Evolutionary conservation across 2,113 vertebrate species (phyloP).

Genomic region (Thunnus maccoyii): DNA sequence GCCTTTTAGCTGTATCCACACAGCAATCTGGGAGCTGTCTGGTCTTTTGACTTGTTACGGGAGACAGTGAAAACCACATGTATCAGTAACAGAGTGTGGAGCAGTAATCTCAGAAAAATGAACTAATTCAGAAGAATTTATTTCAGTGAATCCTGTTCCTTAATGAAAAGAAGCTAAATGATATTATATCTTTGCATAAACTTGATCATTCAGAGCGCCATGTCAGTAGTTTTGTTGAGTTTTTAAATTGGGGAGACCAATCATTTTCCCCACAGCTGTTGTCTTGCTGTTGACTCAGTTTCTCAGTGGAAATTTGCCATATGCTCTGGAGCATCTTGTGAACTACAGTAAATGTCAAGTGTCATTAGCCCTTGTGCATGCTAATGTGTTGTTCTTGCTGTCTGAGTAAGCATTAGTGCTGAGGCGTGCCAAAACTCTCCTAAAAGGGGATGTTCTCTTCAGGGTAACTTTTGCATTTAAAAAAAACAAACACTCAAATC

Average conservation of each 20-base stretch:
- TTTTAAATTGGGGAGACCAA: constrained; percentile 41
- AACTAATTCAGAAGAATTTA: neutral
- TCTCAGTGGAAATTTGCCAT: constrained; percentile 73
- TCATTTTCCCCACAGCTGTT: constrained; percentile 67
- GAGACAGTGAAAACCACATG: neutral
- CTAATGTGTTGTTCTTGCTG: constrained; percentile 70
- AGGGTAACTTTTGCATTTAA: constrained; percentile 32
- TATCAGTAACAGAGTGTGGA: neutral
- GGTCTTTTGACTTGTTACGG: constrained; percentile 34
- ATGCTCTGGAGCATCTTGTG: constrained; percentile 76
- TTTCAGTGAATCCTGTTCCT: neutral
- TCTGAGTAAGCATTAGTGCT: constrained; percentile 65
- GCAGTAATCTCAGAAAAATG: neutral
- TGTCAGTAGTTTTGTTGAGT: constrained; percentile 11
- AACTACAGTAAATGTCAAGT: constrained; percentile 81
- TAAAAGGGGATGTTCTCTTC: constrained; percentile 50
- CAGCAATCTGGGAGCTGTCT: constrained; percentile 35
- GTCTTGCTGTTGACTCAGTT: constrained; percentile 74
- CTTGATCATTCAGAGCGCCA: neutral
- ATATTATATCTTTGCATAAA: constrained; percentile 23
- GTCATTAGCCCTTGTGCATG: constrained; percentile 71
- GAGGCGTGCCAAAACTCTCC: constrained; percentile 32
- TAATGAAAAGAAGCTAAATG: neutral
- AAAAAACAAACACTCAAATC: constrained; percentile 25
- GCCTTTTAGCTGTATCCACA: constrained; percentile 39